Percentiles rank a stretch among this genome's conserved stretches.
Conservation (phyloP, 2,888 invertebrate genomes). For the Netelia inedita region DNA sequence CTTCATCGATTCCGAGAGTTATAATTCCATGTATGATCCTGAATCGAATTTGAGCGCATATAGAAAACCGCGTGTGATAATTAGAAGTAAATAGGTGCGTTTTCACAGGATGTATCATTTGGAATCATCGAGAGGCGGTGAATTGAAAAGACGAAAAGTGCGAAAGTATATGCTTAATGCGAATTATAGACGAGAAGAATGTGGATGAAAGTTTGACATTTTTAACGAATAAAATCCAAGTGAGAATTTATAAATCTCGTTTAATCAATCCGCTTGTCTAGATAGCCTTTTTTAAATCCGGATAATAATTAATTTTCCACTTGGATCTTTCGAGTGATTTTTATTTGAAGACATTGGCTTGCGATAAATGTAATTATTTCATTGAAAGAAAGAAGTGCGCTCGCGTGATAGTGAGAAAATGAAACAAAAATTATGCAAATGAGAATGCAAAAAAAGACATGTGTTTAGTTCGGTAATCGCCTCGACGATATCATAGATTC, state of each 20-base stretch:
- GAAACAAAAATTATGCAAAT: conserved; percentile 20
- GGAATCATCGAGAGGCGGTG: conserved; percentile 25
- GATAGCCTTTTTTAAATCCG: too few relatives aligned
- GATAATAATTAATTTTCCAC: too few relatives aligned
- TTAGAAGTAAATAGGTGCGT: background rate
- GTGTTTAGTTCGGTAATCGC: background rate
- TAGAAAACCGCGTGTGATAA: background rate
- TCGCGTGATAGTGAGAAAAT: conserved; percentile 37
- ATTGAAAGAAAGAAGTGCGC: conserved; percentile 47
- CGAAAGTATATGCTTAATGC: background rate
- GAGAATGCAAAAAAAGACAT: conserved; percentile 4
- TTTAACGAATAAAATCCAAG: too few relatives aligned
- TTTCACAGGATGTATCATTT: background rate
- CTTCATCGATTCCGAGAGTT: background rate
- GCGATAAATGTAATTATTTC: background rate
- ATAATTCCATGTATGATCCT: background rate
- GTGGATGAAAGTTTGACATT: background rate
- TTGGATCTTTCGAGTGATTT: too few relatives aligned
- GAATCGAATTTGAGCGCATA: background rate
- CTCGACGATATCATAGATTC: background rate
- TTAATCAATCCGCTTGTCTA: too few relatives aligned
- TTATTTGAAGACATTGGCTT: background rate
- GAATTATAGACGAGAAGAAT: background rate
- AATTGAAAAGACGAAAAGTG: conserved; percentile 22
- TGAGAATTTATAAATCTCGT: too few relatives aligned